Evolutionary conservation across 2,113 vertebrate species (phyloP), one percentile per base, ranked within the genome.

Genomic region (Neopipo cinnamomea): DNA sequence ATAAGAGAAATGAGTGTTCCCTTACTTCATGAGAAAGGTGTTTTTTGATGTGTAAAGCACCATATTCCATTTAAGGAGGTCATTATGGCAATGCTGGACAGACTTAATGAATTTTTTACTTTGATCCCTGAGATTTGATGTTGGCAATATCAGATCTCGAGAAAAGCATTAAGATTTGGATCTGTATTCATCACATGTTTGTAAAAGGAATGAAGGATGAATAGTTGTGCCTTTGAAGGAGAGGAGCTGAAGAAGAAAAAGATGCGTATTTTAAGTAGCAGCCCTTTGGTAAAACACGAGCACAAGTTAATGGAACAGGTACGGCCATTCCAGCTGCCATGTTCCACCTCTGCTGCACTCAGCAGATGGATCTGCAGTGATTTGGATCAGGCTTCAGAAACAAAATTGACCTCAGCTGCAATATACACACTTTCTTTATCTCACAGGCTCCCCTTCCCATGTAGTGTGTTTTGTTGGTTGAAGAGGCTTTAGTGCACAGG

Each of bases 61-160:
- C n/a, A n/a, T 84, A 86, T 86, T 94, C 72, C 49, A 75, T 86
- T 95, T 93, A 82, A 89, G 76, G 72, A 91, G 52, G 83, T 83
- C 79, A 95, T 92, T 96, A 92, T 75, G 88, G 63, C 85, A 65
- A n/a, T 74, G 37, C 83, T 84, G 61, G 88, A 41, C 76, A 68
- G 90, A 81, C 68, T 91, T 97, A 96, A 97, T 93, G 93, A 96
- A 91, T 89, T 31, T 93, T 96, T 95, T 91, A 37, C 90, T 97
- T 97, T 96, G 95, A 96, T 96, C 92, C 68, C 77, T 25, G 39
- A 91, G 95, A 88, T 90, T 1, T 95, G 90, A 97, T 94, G 90
- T 93, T 23, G 77, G 88, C 88, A 96, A 92, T 67, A 93, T 96
- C 52, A 92, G 88, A 92, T 91, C 83, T 90, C 0, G 0, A 91